A percentile compares a stretch with the other conserved stretches of the same genome.
These are phyloP conservation scores for Stictocephala bisonia DNA, from an alignment of 2,888 invertebrate genomes.

Conservation along the genomic window DNA sequence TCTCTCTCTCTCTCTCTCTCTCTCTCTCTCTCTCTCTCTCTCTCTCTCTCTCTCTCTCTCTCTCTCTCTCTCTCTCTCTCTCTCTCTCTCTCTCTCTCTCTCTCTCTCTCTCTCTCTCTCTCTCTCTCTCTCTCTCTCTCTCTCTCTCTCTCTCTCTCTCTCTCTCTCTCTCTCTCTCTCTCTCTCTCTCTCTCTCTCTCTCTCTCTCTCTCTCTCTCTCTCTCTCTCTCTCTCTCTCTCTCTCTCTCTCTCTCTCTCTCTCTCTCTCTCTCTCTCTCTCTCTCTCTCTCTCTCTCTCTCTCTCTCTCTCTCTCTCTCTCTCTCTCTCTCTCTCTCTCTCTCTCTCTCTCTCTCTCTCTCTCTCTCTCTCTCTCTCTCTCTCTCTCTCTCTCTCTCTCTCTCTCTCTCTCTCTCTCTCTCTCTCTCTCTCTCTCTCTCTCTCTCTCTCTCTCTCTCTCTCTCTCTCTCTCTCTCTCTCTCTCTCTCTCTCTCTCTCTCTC, in stretches of 20 bases:
- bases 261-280: not conserved
- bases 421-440: constrained; percentile 38
- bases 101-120: not conserved
- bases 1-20: constrained; percentile 41
- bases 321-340: constrained; percentile 36
- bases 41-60: not conserved
- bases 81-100: too few species aligned
- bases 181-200: too few species aligned
- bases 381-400: constrained; percentile 36
- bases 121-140: too few species aligned
- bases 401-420: constrained; percentile 38
- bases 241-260: too few species aligned
- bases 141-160: not conserved
- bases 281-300: constrained; percentile 10
- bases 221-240: not conserved
- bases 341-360: constrained; percentile 35
- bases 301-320: constrained; percentile 36
- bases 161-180: not conserved
- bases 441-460: constrained; percentile 31
- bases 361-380: constrained; percentile 33
- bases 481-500: constrained; percentile 34
- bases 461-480: constrained; percentile 15
- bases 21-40: too few species aligned
- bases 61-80: not conserved
- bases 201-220: not conserved